Conservation (phyloP, 2,113 vertebrate genomes). For the Pan paniscus region DNA sequence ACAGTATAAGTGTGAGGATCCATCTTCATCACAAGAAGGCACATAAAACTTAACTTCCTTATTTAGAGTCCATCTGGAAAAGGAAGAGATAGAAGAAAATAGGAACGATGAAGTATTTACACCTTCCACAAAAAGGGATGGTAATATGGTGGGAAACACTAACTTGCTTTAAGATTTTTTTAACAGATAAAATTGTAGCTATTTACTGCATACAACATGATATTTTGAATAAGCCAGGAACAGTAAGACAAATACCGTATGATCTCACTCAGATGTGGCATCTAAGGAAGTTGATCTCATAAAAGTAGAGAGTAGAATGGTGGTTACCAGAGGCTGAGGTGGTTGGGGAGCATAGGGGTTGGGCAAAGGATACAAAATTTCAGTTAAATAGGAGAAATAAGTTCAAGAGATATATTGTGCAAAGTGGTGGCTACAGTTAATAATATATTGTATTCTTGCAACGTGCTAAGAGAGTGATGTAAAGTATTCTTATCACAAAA, state of each 20-base stretch:
- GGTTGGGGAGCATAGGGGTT: no score
- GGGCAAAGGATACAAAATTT: neutral
- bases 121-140: neutral
- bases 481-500: neutral
- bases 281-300: neutral
- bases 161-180: neutral
- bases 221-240: neutral
- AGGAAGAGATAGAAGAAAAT: neutral
- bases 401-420: neutral
- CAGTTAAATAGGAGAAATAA: neutral
- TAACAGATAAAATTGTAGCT: neutral
- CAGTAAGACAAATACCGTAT: neutral
- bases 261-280: neutral
- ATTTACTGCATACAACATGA: neutral
- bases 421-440: neutral
- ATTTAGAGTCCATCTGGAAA: neutral
- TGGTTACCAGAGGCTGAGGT: neutral
- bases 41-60: neutral
- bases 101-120: neutral
- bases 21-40: neutral
- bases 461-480: neutral
- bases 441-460: neutral
- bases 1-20: neutral
- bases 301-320: neutral
- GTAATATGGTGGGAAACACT: neutral